Evolutionary conservation across 35 echinoderm and acorn worm genomes (phyloP).

Genomic region (Ophioderma brevispina): DNA sequence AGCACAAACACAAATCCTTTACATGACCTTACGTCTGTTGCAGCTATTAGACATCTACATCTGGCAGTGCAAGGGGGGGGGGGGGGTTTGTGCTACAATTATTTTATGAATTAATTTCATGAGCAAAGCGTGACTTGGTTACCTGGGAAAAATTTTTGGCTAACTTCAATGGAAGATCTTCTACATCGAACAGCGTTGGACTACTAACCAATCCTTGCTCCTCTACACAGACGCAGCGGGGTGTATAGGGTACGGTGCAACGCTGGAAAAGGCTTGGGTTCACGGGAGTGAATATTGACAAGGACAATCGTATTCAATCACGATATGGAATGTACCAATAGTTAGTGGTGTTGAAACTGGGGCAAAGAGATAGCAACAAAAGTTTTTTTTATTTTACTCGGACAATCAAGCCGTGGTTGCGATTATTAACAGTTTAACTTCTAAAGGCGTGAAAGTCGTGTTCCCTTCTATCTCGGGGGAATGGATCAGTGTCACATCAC

Average conservation of each 20-base stretch:
- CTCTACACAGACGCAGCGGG: conserved; percentile 27
- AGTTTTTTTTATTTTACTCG: conserved; percentile 3
- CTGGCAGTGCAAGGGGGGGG: too few species aligned
- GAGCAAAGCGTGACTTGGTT: neutral
- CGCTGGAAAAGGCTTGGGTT: neutral
- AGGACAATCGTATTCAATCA: neutral
- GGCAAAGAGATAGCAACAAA: neutral
- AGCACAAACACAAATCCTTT: too few species aligned
- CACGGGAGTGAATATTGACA: neutral
- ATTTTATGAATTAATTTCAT: too few species aligned
- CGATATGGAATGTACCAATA: neutral
- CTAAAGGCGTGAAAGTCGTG: neutral
- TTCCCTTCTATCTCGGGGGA: neutral
- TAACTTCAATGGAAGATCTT: too few species aligned
- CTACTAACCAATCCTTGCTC: neutral
- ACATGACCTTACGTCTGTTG: too few species aligned
- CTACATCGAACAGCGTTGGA: too few species aligned
- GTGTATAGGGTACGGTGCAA: conserved; percentile 6
- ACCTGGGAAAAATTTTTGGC: neutral
- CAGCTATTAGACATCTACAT: too few species aligned
- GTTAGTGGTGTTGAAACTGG: neutral
- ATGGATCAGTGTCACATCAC: neutral
- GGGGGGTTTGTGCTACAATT: too few species aligned
- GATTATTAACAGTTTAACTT: neutral
- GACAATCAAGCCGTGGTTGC: conserved; percentile 17